phyloP scores from a whole-genome alignment of 64 coral and sea anemone species.

The Stichodactyla helianthus region DNA sequence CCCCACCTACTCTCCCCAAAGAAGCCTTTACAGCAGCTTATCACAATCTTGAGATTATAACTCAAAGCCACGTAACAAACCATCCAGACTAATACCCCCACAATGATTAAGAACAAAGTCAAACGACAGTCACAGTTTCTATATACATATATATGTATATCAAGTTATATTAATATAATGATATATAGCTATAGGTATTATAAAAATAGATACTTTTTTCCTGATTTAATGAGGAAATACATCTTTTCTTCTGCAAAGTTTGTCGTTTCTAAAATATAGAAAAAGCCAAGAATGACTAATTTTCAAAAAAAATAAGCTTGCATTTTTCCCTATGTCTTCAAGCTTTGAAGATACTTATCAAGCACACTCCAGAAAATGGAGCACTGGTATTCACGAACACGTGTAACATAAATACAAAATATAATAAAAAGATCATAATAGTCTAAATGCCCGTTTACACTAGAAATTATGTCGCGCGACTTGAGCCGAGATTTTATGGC shows the following conservation, averaged over 20 bases:
- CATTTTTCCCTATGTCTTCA: background rate
- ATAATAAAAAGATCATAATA: background rate
- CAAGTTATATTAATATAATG: constrained; percentile 15
- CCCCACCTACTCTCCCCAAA: no score
- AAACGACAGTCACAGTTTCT: background rate
- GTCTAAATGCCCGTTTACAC: background rate
- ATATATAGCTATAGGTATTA: constrained; percentile 10
- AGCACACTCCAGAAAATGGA: constrained; percentile 12
- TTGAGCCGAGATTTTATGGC: no score
- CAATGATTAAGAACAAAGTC: background rate
- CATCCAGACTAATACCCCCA: background rate
- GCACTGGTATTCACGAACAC: background rate
- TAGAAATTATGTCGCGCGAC: no score
- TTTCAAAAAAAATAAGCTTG: background rate
- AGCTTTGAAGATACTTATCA: constrained; percentile 9
- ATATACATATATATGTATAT: constrained; percentile 19
- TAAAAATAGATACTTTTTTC: background rate
- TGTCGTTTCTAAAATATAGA: background rate
- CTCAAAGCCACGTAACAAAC: background rate
- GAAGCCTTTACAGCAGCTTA: no score
- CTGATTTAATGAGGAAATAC: background rate
- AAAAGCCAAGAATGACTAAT: background rate
- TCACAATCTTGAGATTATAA: no score
- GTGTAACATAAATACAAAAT: constrained; percentile 2
- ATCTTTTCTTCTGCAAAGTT: background rate